Conservation (phyloP, 1,140 invertebrate genomes). For the Meloidogyne hapla region DNA sequence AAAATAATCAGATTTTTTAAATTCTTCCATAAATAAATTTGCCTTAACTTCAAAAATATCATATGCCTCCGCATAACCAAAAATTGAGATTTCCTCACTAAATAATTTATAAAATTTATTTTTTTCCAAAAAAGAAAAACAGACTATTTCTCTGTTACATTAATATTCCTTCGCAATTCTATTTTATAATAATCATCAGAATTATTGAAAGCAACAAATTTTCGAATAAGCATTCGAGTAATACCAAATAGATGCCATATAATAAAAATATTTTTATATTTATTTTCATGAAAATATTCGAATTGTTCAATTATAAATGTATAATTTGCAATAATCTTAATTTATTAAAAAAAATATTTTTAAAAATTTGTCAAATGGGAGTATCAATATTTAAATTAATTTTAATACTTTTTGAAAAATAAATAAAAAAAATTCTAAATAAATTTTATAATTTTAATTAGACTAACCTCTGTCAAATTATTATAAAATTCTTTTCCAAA, state of each 20-base stretch:
- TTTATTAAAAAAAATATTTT: no score
- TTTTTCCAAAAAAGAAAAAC: no score
- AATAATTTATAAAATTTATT: no score
- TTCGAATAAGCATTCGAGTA: not conserved
- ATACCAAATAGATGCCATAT: not conserved
- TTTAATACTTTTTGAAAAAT: no score
- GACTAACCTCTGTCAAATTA: no score
- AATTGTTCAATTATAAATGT: not conserved
- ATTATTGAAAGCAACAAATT: not conserved
- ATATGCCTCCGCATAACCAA: not conserved
- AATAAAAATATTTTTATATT: not conserved
- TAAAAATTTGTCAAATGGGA: no score
- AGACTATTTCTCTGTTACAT: no score
- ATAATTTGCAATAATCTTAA: not conserved
- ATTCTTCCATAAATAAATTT: not conserved
- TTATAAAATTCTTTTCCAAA: no score
- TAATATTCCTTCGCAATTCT: not conserved
- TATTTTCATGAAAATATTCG: not conserved
- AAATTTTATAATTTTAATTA: no score
- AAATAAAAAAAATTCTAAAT: no score
- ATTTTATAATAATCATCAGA: not conserved
- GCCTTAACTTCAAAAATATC: not conserved
- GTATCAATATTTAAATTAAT: no score
- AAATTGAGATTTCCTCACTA: not conserved
- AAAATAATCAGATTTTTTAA: not conserved